Conservation (phyloP, 92 coral and sea anemone species). For the Phymanthus crucifer region DNA sequence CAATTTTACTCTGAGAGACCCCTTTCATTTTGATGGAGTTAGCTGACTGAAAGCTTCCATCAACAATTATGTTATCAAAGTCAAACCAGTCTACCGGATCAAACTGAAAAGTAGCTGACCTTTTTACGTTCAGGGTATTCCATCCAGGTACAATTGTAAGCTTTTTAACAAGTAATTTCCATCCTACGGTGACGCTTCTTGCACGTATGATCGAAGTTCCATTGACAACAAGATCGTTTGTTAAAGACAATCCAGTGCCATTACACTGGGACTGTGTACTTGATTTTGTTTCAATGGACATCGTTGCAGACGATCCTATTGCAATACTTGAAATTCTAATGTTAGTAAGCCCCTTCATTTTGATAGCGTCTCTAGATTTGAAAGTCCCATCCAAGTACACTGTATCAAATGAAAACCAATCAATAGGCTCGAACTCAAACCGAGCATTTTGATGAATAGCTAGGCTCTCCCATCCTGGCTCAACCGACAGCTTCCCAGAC, state of each 20-base stretch:
- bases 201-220: slow-evolving; percentile 27
- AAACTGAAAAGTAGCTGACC: slow-evolving; percentile 37
- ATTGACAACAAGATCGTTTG: slow-evolving; percentile 1
- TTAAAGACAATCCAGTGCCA: slow-evolving; percentile 5
- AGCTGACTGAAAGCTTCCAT: slow-evolving; percentile 36
- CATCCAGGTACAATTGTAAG: slow-evolving; percentile 50
- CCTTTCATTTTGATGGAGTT: slow-evolving; percentile 43
- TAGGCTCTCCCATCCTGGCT: background rate
- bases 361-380: background rate
- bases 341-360: slow-evolving; percentile 13
- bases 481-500: background rate
- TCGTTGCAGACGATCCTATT: slow-evolving; percentile 29
- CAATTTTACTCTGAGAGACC: slow-evolving; percentile 26
- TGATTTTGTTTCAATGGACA: slow-evolving; percentile 31
- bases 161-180: slow-evolving; percentile 27
- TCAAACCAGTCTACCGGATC: slow-evolving; percentile 32
- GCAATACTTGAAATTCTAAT: slow-evolving; percentile 25
- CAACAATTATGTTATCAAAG: slow-evolving; percentile 4
- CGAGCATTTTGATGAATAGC: slow-evolving; percentile 17
- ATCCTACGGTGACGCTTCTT: no score
- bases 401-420: background rate
- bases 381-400: background rate
- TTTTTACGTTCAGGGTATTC: slow-evolving; percentile 30
- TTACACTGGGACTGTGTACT: slow-evolving; percentile 15
- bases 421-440: slow-evolving; percentile 18